Evolutionary conservation across 2,113 vertebrate species (phyloP).

Genomic region (Rhinolophus sinicus): DNA sequence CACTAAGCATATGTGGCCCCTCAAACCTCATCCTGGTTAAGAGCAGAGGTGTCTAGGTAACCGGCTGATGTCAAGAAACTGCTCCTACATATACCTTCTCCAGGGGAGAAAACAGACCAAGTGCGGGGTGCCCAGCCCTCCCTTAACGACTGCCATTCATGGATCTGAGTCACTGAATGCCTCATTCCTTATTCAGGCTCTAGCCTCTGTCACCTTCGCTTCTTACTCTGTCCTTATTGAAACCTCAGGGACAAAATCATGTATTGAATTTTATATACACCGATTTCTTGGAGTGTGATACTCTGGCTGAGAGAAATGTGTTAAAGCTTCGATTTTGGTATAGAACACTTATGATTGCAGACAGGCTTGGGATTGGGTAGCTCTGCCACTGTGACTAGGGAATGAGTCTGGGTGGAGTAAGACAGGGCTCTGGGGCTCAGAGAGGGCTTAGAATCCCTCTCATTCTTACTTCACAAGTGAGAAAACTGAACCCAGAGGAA

Average conservation of each 20-base stretch:
- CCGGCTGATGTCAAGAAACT: not conserved
- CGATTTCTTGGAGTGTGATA: not conserved
- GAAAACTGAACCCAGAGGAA: not conserved
- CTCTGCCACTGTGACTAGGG: accelerated
- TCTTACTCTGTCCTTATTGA: not conserved
- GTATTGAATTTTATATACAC: not conserved
- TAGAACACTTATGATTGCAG: not conserved
- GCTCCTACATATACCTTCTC: not conserved
- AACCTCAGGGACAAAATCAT: not conserved
- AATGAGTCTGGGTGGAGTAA: not conserved
- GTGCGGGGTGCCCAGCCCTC: too few species aligned
- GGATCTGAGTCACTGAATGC: too few species aligned
- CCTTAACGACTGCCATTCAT: not conserved
- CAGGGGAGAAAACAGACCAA: not conserved
- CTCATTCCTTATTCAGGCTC: too few species aligned
- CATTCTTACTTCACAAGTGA: not conserved
- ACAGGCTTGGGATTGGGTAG: not conserved
- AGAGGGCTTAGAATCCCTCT: not conserved
- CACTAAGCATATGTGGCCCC: not conserved
- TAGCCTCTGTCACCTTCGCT: not conserved
- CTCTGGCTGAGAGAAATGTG: not conserved
- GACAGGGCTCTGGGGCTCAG: accelerated
- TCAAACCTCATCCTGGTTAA: not conserved
- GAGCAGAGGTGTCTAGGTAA: too few species aligned
- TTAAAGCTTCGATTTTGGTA: not conserved